These are phyloP conservation scores for Tragulus kanchil DNA, from an alignment of 2,113 vertebrate species.

Conservation along the genomic window DNA sequence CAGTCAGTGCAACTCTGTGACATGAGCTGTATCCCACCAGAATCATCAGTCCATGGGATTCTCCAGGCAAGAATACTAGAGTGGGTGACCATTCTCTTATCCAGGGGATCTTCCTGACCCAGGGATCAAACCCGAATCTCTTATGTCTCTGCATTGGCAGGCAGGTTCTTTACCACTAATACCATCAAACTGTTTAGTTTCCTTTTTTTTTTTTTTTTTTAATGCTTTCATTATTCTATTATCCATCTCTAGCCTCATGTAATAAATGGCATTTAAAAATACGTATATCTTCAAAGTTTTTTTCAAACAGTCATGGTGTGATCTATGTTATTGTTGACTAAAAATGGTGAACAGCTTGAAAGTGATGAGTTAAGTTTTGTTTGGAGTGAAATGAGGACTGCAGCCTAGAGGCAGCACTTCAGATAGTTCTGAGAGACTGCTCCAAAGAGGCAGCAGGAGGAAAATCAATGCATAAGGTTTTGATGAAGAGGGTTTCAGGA, in stretches of 20 bases:
- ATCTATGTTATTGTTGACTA: background rate
- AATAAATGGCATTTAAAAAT: background rate
- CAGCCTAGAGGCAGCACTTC: no score
- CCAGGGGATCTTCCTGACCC: background rate
- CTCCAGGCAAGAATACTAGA: background rate
- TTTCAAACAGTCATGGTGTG: background rate
- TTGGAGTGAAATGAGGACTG: no score
- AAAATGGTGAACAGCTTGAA: no score
- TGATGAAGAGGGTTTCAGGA: no score
- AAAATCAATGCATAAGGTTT: no score
- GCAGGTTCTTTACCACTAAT: background rate
- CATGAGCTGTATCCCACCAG: background rate
- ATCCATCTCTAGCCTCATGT: background rate
- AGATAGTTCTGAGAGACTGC: no score
- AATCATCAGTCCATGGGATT: background rate
- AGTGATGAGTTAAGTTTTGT: no score
- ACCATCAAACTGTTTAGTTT: background rate
- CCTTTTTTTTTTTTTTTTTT: background rate
- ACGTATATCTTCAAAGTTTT: background rate
- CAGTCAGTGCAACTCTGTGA: background rate
- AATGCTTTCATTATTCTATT: background rate
- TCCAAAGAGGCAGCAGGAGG: no score
- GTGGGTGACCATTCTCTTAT: background rate
- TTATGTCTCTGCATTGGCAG: background rate
- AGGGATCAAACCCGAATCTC: background rate